Base-by-base conservation (phyloP, 1,140 invertebrate species). In the Bradynema listronoti region DNA sequence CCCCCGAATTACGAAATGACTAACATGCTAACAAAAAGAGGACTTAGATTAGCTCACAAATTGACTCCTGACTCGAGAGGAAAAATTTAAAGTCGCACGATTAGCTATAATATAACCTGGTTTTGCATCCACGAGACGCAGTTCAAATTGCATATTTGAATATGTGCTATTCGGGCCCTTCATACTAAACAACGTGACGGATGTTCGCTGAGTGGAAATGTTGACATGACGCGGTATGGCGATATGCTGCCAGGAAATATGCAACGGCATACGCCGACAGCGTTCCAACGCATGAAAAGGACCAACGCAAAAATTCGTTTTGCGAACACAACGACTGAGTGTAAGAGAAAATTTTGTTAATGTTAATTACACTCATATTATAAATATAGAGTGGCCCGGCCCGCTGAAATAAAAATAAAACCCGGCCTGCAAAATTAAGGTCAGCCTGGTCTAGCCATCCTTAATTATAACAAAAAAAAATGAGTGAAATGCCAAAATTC, bases 241-340 rank as follows among this genome's bases (percentile, higher is more conserved):
- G 41, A 77, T 77, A 43, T 72, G 68, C 42, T 77, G 73, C 71
- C 71, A 77, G 5, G 67, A 76, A 32, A 78, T 72, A 54, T 78
- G 70, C 11, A 78, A 39, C 7, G 69, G 75, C 56, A 55, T 52
- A 39, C 51, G 46, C 54, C 66, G 68, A 58, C 75, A 78, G 27
- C 63, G 51, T 46, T 51, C 60, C n/a, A 64, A 51, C 6, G 27
- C 7, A 9, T 68, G 39, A n/a, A n/a, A n/a, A n/a, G n/a, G n/a
- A 51, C 56, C 53, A 19, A 52, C 56, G 58, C 74, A 77, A 19
- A 65, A 58, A 11, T 59, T 51, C 9, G 64, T 55, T 27, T 29
- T 24, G 47, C 75, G 66, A 16, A 69, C 63, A 56, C 74, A 77
- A 36, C 74, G 74, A 65, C 74, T 77, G 61, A 14, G 69, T 57